These are phyloP conservation scores for Cataglyphis albicans DNA, from an alignment of 2,888 invertebrate genomes.

Conservation along the genomic window DNA sequence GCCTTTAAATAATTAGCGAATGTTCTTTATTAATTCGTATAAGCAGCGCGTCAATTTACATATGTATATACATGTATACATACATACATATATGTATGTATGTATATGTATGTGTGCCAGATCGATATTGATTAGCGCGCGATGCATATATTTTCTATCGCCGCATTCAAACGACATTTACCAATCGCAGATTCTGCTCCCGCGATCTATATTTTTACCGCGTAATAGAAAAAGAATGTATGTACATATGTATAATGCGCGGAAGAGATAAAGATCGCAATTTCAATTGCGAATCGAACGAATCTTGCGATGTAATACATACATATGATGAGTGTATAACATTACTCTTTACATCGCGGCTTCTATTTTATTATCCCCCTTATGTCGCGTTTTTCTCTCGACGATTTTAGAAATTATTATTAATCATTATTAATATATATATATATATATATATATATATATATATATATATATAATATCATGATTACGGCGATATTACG, in stretches of 20 bases:
- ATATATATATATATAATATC: conserved; percentile 25
- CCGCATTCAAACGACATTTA: conserved; percentile 53
- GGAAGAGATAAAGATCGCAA: neutral
- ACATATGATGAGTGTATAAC: neutral
- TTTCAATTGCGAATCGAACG: neutral
- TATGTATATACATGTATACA: conserved; percentile 3
- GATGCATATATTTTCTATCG: conserved; percentile 57
- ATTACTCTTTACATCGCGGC: neutral
- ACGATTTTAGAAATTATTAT: conserved; percentile 20
- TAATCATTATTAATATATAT: conserved; percentile 38
- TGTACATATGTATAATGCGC: neutral
- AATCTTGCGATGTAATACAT: neutral
- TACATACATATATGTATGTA: neutral
- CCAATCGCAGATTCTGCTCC: conserved; percentile 25
- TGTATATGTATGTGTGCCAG: conserved; percentile 46
- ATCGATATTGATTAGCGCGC: conserved; percentile 45
- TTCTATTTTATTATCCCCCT: conserved; percentile 37
- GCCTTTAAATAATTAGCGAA: conserved; percentile 69
- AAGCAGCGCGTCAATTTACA: conserved; percentile 20
- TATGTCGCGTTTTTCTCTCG: neutral
- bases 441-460: conserved; percentile 13
- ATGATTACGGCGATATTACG: conserved; percentile 19
- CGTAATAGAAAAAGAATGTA: neutral
- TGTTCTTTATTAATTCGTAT: conserved; percentile 54
- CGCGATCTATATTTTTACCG: conserved; percentile 18